Conservation (phyloP, 2,888 invertebrate genomes). For the Cyclophora albipunctata region DNA sequence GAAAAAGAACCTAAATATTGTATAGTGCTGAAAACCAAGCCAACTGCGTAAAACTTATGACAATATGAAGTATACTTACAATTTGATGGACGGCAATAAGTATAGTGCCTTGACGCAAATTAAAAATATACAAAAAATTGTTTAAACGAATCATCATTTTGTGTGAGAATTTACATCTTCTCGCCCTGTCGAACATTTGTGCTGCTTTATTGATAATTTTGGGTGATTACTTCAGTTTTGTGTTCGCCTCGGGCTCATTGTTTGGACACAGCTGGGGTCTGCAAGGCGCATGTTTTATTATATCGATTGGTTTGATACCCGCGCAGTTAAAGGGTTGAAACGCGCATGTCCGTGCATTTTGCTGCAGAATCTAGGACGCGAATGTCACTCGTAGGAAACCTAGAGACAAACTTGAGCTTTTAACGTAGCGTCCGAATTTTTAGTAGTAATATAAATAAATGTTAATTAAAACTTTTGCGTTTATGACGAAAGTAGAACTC, state of each 20-base stretch:
- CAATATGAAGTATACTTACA: slow-evolving; percentile 45
- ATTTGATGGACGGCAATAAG: slow-evolving; percentile 73
- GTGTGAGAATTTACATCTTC: slow-evolving; percentile 58
- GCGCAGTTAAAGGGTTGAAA: slow-evolving; percentile 11
- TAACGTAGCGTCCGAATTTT: too few species aligned
- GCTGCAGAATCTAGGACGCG: slow-evolving; percentile 1
- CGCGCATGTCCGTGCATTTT: slow-evolving; percentile 37
- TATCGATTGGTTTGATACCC: slow-evolving; percentile 48
- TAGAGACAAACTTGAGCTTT: too few species aligned
- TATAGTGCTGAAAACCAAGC: too few species aligned
- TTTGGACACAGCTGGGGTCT: slow-evolving; percentile 35
- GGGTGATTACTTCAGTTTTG: neutral
- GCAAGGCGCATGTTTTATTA: slow-evolving; percentile 49
- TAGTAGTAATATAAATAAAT: too few species aligned
- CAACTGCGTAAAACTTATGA: too few species aligned
- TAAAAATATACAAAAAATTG: slow-evolving; percentile 68
- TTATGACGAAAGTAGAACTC: too few species aligned
- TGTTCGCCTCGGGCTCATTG: slow-evolving; percentile 37
- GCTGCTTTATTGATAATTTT: slow-evolving; percentile 30
- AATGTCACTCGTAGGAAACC: too few species aligned
- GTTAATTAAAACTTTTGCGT: too few species aligned
- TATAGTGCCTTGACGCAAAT: slow-evolving; percentile 71
- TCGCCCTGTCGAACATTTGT: slow-evolving; percentile 63
- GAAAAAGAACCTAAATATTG: too few species aligned
- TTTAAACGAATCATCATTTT: slow-evolving; percentile 65